phyloP scores from a whole-genome alignment of 2,113 vertebrate species.

The Sturnus vulgaris region DNA sequence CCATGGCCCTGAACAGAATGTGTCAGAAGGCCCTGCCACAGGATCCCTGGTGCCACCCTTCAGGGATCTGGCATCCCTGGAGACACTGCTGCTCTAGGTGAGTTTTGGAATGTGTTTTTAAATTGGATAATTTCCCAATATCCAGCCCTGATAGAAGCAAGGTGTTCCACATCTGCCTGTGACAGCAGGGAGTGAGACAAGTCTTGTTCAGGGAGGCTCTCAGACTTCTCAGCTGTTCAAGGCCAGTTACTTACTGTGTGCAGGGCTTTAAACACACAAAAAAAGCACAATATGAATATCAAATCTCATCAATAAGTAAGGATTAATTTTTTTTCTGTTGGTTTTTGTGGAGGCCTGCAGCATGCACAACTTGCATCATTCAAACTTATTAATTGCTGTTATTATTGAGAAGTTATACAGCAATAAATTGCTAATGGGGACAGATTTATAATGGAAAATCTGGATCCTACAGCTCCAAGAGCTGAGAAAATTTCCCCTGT shows the following conservation, averaged over 20 bases:
- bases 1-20: rapidly evolving
- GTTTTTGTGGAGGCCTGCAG: neutral
- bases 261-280: neutral
- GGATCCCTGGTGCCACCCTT: neutral
- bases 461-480: neutral
- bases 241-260: neutral
- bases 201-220: neutral
- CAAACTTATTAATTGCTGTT: constrained; percentile 19
- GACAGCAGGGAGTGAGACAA: neutral
- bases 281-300: neutral
- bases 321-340: constrained; percentile 34
- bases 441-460: neutral
- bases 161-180: neutral
- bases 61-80: neutral
- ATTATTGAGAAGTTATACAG: neutral
- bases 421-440: neutral
- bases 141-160: neutral
- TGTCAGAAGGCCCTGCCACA: neutral
- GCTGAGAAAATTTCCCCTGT: neutral
- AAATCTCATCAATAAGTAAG: constrained; percentile 19
- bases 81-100: neutral
- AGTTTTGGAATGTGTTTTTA: neutral
- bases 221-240: neutral
- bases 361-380: neutral
- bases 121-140: neutral